Evolutionary conservation across 2,888 invertebrate genomes (phyloP), one percentile per base, ranked within the genome.

Genomic region (Drosophila barbarae): DNA sequence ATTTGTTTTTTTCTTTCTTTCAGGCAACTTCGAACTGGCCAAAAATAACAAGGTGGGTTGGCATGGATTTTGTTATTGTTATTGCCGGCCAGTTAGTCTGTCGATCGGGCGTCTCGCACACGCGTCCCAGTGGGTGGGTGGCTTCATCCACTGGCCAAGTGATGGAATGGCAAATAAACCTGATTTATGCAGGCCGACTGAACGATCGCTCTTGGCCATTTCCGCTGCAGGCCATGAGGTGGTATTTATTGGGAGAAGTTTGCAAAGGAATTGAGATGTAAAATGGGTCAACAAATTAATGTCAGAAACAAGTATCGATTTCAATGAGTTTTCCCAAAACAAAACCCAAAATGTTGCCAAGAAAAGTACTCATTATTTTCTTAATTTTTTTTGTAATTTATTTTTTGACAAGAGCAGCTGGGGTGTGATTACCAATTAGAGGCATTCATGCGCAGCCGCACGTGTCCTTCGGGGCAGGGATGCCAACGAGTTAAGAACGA

Each of bases 391-490:
- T 30, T 13, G 18, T 13, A 32, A 46, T 46, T 46, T 30, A 8
- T 21, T 21, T 21, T 46, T 46, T 46, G 30, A 46, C 46, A 32
- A 13, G 8, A 21, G 18, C 30, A 18, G 30, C 46, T 13, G 46
- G 13, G 4, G 46, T 36, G 56, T 58, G 60, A 78, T 81, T 83
- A 77, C 56, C 73, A 61, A 75, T 82, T 74, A 65, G 55, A 60
- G 23, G 21, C 35, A 64, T 38, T 56, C 78, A 72, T 72, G 78
- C 82, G 68, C 71, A 53, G 71, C 72, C 71, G 78, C 84, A 82
- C 81, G 83, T 77, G 85, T 71, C 67, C 55, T 66, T 56, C 30
- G 41, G 58, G 23, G 2, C 5, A n/a, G 13, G 47, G 32, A 41
- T 23, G 15, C 12, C 49, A 55, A 46, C 30, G 15, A 46, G 46